Evolutionary conservation across 2,888 invertebrate species (phyloP).

Genomic region (Coelogynopora nodosa): DNA sequence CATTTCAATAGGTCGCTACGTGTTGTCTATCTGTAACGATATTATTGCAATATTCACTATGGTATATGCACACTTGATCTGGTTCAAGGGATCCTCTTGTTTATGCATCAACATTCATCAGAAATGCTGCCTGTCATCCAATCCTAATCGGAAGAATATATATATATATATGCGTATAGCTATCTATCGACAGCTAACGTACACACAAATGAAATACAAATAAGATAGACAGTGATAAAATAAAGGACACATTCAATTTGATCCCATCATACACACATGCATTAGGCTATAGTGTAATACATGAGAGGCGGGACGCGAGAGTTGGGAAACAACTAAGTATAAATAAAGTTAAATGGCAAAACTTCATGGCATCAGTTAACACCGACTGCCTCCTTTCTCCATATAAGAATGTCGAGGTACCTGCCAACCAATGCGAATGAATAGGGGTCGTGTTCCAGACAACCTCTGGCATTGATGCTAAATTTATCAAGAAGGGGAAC

Average conservation of each 20-base stretch:
- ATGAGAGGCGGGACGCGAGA: neutral
- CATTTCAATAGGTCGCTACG: too few relatives aligned
- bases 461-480: neutral
- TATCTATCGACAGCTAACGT: neutral
- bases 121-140: neutral
- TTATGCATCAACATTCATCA: constrained; percentile 9
- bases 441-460: neutral
- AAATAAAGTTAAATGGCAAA: neutral
- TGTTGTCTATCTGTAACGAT: too few relatives aligned
- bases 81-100: neutral
- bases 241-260: constrained; percentile 22
- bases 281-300: neutral
- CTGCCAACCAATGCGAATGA: neutral
- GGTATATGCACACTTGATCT: neutral
- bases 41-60: too few relatives aligned
- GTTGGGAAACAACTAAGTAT: neutral
- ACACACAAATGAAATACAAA: neutral
- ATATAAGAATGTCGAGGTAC: neutral
- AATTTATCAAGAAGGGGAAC: neutral
- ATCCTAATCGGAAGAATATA: neutral
- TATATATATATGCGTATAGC: too few relatives aligned
- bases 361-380: neutral
- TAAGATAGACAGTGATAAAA: constrained; percentile 9
- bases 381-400: neutral
- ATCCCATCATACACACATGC: neutral